Evolutionary conservation across 1,140 invertebrate genomes (phyloP), one percentile per base, ranked within the genome.

Genomic region (Drosophila jambulina): DNA sequence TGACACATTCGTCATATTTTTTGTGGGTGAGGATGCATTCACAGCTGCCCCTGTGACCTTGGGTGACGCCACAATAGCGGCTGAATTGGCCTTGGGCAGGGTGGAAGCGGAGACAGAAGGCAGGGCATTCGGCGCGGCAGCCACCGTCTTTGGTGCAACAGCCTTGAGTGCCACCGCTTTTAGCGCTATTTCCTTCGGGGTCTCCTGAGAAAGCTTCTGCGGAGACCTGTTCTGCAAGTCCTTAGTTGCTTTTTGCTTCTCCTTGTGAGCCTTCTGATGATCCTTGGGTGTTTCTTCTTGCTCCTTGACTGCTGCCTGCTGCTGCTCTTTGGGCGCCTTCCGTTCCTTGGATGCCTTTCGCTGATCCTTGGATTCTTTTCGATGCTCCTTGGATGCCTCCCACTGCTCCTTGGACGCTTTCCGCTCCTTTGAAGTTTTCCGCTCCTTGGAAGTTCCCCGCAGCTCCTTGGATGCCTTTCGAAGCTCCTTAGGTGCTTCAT

Each of bases 21-120:
- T 43, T 17, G 29, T 27, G 19, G 68, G 40, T 10, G 36, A 19
- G 17, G 59, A 23, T 34, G 53, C 19, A 23, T 49, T 42, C 9
- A 49, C 45, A 36, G 45, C 29, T 25, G 48, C 59, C 29, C 46
- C 45, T 10, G 25, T 63, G 19, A 45, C n/a, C 8, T 42, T 72
- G 5, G 63, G 58, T 8, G 40, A 29, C 5, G 42, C 40, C 13
- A 29, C 36, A 3, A 42, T n/a, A 9, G 45, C 53, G 40, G n/a
- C 45, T 1, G 69, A 59, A 17, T 72, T 43, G 1, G 54, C 70
- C 45, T 72, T 72, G 36, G 36, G 53, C 54, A 60, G n/a, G 9
- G 10, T 42, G 23, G 67, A n/a, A 12, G 25, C 27, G 9, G 12
- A 34, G n/a, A 23, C 21, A 1, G 64, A 27, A n/a, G 62, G 29